Evolutionary conservation across 2,113 vertebrate species (phyloP).

Genomic region (Ptychochromis oligacanthus): DNA sequence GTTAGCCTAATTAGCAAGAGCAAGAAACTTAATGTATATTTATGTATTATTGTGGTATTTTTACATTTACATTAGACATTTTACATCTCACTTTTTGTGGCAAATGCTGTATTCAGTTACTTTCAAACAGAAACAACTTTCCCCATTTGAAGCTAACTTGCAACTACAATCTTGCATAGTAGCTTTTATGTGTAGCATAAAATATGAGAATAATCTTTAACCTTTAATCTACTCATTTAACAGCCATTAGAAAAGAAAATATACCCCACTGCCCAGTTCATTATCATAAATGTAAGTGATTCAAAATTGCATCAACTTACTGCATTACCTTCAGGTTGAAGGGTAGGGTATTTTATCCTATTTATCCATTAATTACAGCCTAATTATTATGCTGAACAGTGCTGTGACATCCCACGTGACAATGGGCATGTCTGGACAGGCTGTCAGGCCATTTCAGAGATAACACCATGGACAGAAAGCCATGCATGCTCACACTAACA

Average conservation of each 20-base stretch:
- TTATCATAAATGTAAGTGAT: too few species aligned
- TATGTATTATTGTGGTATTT: neutral
- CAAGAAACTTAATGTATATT: neutral
- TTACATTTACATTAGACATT: too few species aligned
- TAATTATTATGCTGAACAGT: neutral
- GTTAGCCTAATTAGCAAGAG: neutral
- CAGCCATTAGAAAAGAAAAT: too few species aligned
- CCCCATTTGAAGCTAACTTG: neutral
- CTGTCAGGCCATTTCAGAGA: neutral
- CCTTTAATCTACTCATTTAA: too few species aligned
- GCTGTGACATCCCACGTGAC: neutral
- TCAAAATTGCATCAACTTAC: too few species aligned
- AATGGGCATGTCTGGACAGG: neutral
- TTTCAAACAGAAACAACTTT: neutral
- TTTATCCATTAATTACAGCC: neutral
- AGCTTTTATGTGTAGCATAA: neutral
- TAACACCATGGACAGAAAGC: neutral
- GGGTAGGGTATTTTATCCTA: too few species aligned
- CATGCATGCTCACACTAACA: neutral
- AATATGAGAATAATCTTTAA: neutral
- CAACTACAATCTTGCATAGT: neutral
- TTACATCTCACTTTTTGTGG: neutral
- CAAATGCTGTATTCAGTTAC: neutral
- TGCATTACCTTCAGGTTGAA: too few species aligned
- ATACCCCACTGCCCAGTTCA: too few species aligned